These are phyloP conservation scores for Hemaris fuciformis DNA, from an alignment of 2,888 invertebrate species.

Conservation along the genomic window DNA sequence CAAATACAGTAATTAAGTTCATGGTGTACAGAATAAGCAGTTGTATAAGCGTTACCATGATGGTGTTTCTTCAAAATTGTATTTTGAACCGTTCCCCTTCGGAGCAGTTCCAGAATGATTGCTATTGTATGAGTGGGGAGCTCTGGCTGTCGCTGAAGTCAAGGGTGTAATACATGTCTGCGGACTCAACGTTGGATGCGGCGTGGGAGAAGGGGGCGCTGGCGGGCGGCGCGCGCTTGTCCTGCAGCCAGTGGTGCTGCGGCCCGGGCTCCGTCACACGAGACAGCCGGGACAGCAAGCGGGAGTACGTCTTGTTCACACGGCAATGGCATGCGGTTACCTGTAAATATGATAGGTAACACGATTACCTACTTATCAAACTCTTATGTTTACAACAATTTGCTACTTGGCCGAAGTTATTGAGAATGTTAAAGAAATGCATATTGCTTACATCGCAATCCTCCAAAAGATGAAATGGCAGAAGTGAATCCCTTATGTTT, in stretches of 20 bases:
- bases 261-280: conserved; percentile 62
- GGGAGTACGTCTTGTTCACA: conserved; percentile 88
- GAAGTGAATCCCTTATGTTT: too few species aligned
- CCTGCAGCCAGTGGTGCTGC: conserved; percentile 82
- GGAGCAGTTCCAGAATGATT: conserved; percentile 73
- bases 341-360: too few species aligned
- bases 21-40: neutral
- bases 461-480: too few species aligned
- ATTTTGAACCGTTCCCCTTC: conserved; percentile 77
- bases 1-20: neutral
- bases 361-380: too few species aligned
- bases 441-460: too few species aligned
- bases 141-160: conserved; percentile 89
- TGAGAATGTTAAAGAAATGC: too few species aligned
- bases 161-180: conserved; percentile 89
- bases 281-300: conserved; percentile 80
- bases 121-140: conserved; percentile 88
- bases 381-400: too few species aligned
- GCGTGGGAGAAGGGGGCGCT: conserved; percentile 45
- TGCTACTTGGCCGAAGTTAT: too few species aligned
- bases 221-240: conserved; percentile 67
- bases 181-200: conserved; percentile 83
- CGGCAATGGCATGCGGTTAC: conserved; percentile 90
- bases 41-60: neutral
- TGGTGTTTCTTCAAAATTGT: conserved; percentile 49